Conservation (phyloP, 2,888 invertebrate species). For the Chaitophorus viminalis region DNA sequence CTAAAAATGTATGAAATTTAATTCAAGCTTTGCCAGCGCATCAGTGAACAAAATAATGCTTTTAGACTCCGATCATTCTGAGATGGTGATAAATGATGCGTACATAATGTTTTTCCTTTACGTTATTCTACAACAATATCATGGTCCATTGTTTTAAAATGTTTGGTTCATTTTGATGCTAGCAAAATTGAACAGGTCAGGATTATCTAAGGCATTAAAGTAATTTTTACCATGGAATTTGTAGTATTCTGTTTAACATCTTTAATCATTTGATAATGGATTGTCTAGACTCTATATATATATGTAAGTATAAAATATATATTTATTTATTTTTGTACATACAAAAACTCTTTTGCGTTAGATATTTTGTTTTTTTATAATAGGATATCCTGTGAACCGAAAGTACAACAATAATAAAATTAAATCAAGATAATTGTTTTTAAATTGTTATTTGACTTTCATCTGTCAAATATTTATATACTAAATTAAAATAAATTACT, state of each 20-base stretch:
- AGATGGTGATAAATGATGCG: conserved; percentile 43
- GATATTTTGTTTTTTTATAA: conserved; percentile 6
- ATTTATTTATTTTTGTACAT: not conserved
- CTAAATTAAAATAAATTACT: not conserved
- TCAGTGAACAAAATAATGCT: conserved; percentile 45
- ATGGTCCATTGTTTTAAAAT: conserved; percentile 38
- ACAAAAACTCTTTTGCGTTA: not conserved
- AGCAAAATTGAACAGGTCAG: not conserved
- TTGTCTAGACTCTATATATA: not conserved
- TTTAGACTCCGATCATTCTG: conserved; percentile 24
- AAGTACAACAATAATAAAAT: not conserved
- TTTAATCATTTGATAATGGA: not conserved
- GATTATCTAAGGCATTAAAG: not conserved
- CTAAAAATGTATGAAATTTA: conserved; percentile 24
- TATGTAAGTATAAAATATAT: too few relatives aligned
- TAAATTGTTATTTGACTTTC: not conserved
- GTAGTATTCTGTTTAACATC: not conserved
- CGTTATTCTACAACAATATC: conserved; percentile 21
- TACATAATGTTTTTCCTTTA: conserved; percentile 38
- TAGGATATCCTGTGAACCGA: not conserved
- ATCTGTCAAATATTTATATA: not conserved
- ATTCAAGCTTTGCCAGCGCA: not conserved
- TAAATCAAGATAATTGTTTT: conserved; percentile 1
- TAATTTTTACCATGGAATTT: not conserved
- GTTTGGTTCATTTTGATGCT: not conserved